Conservation (phyloP, 1,140 invertebrate species). For the Heterodera carotae region DNA sequence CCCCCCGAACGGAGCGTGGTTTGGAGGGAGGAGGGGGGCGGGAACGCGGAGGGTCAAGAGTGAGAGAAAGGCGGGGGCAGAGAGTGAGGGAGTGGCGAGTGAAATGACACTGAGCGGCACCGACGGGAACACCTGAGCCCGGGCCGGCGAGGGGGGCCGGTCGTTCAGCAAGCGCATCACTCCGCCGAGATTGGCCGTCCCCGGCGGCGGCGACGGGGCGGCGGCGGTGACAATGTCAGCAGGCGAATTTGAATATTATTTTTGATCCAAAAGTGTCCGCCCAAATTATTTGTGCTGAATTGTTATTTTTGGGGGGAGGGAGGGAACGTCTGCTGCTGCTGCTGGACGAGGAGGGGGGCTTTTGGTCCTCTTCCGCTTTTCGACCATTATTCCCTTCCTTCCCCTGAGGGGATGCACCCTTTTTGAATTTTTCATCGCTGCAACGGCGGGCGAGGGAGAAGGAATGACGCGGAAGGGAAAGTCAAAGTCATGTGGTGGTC, state of each 20-base stretch:
- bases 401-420: slow-evolving; percentile 7
- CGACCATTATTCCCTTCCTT: slow-evolving; percentile 1
- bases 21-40: neutral
- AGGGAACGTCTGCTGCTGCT: neutral
- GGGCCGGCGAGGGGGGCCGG: neutral
- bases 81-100: neutral
- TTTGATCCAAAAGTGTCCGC: neutral
- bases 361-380: neutral
- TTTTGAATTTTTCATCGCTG: slow-evolving; percentile 12
- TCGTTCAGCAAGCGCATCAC: no score
- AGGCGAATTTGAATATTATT: neutral
- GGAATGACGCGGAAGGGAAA: slow-evolving; percentile 16
- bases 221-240: neutral
- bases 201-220: no score
- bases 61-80: neutral
- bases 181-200: neutral
- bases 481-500: slow-evolving; percentile 2
- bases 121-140: neutral
- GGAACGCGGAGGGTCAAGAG: neutral
- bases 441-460: neutral
- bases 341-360: neutral
- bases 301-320: neutral
- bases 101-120: slow-evolving; percentile 1
- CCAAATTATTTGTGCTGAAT: neutral
- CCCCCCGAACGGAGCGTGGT: neutral